Evolutionary conservation across 35 echinoderm and acorn worm species (phyloP).

Genomic region (Ptychodera flava): DNA sequence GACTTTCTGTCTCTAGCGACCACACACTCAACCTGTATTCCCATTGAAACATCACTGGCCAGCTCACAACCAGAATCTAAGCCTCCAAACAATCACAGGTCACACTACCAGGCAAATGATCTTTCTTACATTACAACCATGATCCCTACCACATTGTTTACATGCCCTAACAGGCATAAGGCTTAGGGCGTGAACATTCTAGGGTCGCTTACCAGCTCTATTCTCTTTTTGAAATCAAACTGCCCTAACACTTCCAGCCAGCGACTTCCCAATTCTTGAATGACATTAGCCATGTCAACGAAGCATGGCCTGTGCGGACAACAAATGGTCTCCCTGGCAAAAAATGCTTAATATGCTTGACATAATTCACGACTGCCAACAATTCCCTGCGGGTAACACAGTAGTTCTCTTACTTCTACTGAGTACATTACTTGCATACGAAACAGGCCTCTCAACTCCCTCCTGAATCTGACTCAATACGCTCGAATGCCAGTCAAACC

Average conservation of each 20-base stretch:
- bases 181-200: slow-evolving; percentile 16
- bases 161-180: slow-evolving; percentile 14
- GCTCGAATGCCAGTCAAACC: slow-evolving; percentile 18
- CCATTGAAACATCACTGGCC: too few species aligned
- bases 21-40: too few species aligned
- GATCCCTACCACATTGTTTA: slow-evolving; percentile 13
- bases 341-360: slow-evolving; percentile 40
- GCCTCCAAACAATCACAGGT: too few species aligned
- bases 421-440: slow-evolving; percentile 37
- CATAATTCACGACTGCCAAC: slow-evolving; percentile 33
- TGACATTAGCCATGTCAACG: slow-evolving; percentile 42
- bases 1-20: too few species aligned
- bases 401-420: slow-evolving; percentile 17
- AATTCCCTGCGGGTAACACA: slow-evolving; percentile 39
- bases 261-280: slow-evolving; percentile 38
- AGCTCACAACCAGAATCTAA: too few species aligned
- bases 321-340: slow-evolving; percentile 27
- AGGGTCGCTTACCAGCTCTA: slow-evolving; percentile 26
- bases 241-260: slow-evolving; percentile 40
- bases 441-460: too few species aligned
- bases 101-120: too few species aligned
- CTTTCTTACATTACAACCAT: not conserved
- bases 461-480: too few species aligned
- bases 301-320: slow-evolving; percentile 45
- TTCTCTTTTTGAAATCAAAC: slow-evolving; percentile 37